A percentile compares a stretch with the other conserved stretches of the same genome.
Conservation (phyloP, 2,888 invertebrate genomes). For the Callimorpha dominula region DNA sequence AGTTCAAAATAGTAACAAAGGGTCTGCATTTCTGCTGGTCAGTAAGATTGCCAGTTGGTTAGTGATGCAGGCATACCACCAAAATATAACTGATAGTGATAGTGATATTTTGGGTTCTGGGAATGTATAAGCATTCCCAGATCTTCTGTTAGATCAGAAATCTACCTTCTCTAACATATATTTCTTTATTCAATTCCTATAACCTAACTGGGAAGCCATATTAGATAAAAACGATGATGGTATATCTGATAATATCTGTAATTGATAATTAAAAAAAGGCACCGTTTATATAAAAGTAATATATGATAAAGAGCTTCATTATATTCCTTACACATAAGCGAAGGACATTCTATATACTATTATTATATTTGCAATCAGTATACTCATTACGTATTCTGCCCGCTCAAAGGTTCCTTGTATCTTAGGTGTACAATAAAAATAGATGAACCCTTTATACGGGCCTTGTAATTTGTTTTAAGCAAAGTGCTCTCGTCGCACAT, state of each 20-base stretch:
- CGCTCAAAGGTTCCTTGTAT: conserved; percentile 48
- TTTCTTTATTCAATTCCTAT: no score
- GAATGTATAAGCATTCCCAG: no score
- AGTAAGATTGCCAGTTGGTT: no score
- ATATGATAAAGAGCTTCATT: conserved; percentile 36
- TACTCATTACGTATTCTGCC: conserved; percentile 52
- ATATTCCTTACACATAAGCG: conserved; percentile 24
- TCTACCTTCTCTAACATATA: no score
- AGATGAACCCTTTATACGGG: conserved; percentile 64
- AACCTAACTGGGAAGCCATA: no score
- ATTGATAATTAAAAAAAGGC: not conserved
- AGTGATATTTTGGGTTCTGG: not conserved
- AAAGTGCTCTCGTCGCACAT: conserved; percentile 62
- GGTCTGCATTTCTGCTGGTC: no score
- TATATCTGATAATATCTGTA: no score
- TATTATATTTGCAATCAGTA: conserved; percentile 50
- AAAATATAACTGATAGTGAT: no score
- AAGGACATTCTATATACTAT: conserved; percentile 35
- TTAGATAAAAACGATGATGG: no score
- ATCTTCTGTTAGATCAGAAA: not conserved
- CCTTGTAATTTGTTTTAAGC: conserved; percentile 69
- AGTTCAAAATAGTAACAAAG: no score
- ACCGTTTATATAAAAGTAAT: conserved; percentile 12
- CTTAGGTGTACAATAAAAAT: conserved; percentile 62
- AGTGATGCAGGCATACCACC: no score